These are phyloP conservation scores for Sternarchorhynchus goeldii DNA, from an alignment of 2,797 vertebrate genomes.

Conservation along the genomic window DNA sequence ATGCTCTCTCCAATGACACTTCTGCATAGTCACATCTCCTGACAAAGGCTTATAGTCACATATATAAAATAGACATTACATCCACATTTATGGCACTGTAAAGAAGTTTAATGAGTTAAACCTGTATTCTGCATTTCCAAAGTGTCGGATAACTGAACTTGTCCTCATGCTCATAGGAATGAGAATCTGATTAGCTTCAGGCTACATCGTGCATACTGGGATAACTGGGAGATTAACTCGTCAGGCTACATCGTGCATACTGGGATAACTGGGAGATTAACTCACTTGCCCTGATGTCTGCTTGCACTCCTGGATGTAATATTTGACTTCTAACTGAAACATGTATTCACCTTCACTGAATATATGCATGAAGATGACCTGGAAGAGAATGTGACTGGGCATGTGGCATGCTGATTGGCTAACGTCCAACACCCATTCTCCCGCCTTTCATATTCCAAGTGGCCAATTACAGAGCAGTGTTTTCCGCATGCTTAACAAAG, in stretches of 20 bases:
- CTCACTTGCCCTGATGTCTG: conserved; percentile 12
- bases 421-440: background rate
- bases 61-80: background rate
- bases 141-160: background rate
- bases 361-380: conserved; percentile 37
- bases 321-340: background rate
- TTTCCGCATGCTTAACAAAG: conserved; percentile 18
- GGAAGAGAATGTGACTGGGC: conserved; percentile 34
- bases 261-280: conserved; percentile 21
- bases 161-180: background rate
- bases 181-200: background rate
- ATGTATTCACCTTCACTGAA: conserved; percentile 18
- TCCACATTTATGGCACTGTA: background rate
- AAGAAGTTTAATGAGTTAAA: background rate
- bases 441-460: background rate
- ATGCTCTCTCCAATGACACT: conserved; percentile 52
- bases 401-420: conserved; percentile 51
- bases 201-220: conserved; percentile 12
- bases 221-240: conserved; percentile 19
- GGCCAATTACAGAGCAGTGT: background rate
- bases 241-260: conserved; percentile 11
- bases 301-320: conserved; percentile 14
- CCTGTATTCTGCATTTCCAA: background rate
- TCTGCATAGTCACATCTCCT: conserved; percentile 39
- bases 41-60: conserved; percentile 31